Percentiles rank a stretch among this genome's conserved stretches.
Evolutionary conservation across 2,888 invertebrate genomes (phyloP).

Genomic region (Aphelenchoides bicaudatus): DNA sequence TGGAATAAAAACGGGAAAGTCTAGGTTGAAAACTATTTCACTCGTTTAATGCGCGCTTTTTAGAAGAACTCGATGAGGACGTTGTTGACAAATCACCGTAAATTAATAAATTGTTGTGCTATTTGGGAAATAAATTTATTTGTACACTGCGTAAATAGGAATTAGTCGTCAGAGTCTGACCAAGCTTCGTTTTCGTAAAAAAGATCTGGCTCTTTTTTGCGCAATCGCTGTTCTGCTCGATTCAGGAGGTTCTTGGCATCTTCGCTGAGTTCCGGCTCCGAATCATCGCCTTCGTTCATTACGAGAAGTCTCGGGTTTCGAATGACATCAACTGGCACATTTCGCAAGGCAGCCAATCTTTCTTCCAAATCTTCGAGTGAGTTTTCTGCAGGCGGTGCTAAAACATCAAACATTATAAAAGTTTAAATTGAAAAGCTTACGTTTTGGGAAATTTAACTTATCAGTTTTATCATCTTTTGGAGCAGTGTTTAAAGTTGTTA

Average conservation of each 20-base stretch:
- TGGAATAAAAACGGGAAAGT: too few species aligned
- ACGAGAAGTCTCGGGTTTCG: conserved; percentile 45
- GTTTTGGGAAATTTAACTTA: conserved; percentile 2
- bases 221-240: conserved; percentile 18
- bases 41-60: too few species aligned
- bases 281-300: conserved; percentile 22
- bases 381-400: conserved; percentile 10
- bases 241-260: conserved; percentile 28
- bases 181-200: conserved; percentile 18
- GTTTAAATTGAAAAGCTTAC: not conserved
- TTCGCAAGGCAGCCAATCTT: conserved; percentile 47
- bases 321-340: conserved; percentile 51
- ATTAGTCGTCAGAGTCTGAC: conserved; percentile 12
- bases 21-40: too few species aligned
- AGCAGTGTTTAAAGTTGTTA: too few species aligned
- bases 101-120: too few species aligned
- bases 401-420: conserved; percentile 1
- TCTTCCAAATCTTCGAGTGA: conserved; percentile 37
- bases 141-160: too few species aligned
- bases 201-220: conserved; percentile 20
- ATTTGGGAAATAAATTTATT: not conserved
- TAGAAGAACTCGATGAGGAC: too few species aligned
- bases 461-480: too few species aligned
- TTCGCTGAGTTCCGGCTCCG: conserved; percentile 26
- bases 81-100: too few species aligned